These are phyloP conservation scores for Agrochola litura DNA, from an alignment of 2,888 invertebrate genomes.

Conservation along the genomic window DNA sequence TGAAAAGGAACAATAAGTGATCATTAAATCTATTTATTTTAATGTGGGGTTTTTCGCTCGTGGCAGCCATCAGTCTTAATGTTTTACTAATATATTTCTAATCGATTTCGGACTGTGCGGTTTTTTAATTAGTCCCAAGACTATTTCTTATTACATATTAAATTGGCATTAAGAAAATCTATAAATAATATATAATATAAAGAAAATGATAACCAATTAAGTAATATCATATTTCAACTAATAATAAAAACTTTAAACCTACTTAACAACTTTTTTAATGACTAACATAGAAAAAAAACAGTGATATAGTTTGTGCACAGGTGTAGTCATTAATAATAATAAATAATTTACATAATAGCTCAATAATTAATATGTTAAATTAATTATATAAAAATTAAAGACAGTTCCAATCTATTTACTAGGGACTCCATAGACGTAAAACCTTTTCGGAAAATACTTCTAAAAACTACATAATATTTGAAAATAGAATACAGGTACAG, in stretches of 20 bases:
- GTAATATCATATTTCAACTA: slow-evolving; percentile 45
- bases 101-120: slow-evolving; percentile 38
- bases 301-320: slow-evolving; percentile 46
- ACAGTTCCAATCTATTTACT: background rate
- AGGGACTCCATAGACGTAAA: background rate
- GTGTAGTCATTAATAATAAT: slow-evolving; percentile 44
- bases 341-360: slow-evolving; percentile 27
- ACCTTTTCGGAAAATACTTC: background rate
- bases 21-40: slow-evolving; percentile 25
- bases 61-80: slow-evolving; percentile 30
- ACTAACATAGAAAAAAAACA: slow-evolving; percentile 9
- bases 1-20: background rate
- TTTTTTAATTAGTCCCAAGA: slow-evolving; percentile 17
- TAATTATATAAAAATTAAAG: slow-evolving; percentile 7
- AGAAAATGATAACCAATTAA: background rate
- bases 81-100: slow-evolving; percentile 34
- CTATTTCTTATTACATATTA: too few relatives aligned
- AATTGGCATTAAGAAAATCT: too few relatives aligned
- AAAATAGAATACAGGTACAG: background rate
- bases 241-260: slow-evolving; percentile 12
- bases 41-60: slow-evolving; percentile 41
- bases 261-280: slow-evolving; percentile 18
- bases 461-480: background rate
- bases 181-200: too few relatives aligned
- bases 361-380: slow-evolving; percentile 19